These are phyloP conservation scores for Sipha maydis DNA, from an alignment of 2,888 invertebrate species.

Conservation along the genomic window DNA sequence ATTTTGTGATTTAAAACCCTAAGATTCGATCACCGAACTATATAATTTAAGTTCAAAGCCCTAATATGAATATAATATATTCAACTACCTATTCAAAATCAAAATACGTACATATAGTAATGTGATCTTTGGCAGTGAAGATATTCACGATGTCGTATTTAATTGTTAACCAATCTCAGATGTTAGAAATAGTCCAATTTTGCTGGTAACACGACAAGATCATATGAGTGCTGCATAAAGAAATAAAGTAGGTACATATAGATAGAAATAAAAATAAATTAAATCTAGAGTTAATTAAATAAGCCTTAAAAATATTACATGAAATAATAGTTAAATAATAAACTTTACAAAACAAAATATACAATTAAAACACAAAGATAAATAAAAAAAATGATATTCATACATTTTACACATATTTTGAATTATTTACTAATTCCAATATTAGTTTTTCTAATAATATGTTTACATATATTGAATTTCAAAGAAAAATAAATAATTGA, in stretches of 20 bases:
- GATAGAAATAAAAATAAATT: conserved; percentile 16
- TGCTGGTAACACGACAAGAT: conserved; percentile 26
- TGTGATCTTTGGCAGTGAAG: conserved; percentile 47
- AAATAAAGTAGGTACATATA: conserved; percentile 27
- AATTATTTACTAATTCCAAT: no score
- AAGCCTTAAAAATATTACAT: neutral
- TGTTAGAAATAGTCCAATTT: conserved; percentile 41
- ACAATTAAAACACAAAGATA: no score
- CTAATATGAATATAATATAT: conserved; percentile 2
- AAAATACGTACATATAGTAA: conserved; percentile 38
- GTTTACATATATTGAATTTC: no score
- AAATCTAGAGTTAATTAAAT: neutral
- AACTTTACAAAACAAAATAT: neutral
- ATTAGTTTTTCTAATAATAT: no score
- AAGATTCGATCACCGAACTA: neutral
- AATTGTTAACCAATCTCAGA: conserved; percentile 13
- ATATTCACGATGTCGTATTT: conserved; percentile 20
- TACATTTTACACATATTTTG: no score
- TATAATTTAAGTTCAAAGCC: neutral
- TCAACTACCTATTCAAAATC: conserved; percentile 29
- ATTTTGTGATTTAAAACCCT: neutral
- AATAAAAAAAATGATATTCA: no score
- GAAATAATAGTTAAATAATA: neutral
- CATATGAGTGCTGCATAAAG: conserved; percentile 25
- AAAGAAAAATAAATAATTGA: no score